Base-by-base conservation (phyloP, 2,888 invertebrate species). In the Dynastes tityus region DNA sequence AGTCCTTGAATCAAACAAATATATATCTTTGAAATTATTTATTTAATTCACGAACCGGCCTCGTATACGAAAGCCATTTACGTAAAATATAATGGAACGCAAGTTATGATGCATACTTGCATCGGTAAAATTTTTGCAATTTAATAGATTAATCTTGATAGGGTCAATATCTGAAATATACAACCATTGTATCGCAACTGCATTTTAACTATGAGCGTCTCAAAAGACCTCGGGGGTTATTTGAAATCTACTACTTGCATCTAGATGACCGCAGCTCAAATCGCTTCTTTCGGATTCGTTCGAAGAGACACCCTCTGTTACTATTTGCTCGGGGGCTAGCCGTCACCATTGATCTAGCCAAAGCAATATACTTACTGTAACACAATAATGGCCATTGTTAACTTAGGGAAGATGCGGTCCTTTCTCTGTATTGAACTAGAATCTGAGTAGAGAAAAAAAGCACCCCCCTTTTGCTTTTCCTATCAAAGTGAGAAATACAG, bases 311-410 rank as follows among this genome's bases (percentile, higher is more conserved):
- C 83, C 81, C 81, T 81, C 82, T 85, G 86, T 85, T 85, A 84
- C 83, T 80, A 80, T 81, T 82, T 80, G 86, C 84, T 84, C 82
- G 81, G 79, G 84, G 84, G 80, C 29, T 64, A 70, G 55, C 49
- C 78, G 81, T 82, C 82, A 83, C 84, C 86, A 87, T 87, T 87
- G 86, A 87, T 87, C 85, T 85, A 83, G 82, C 81, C 83, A 83
- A 85, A 86, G 86, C 86, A 87, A 87, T 87, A 87, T 87, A 87
- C 86, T 86, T 85, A 84, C 82, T 83, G 83, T 83, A 84, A 83
- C 85, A 85, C 86, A 87, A 87, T 86, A 86, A 86, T 85, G 82
- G 85, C 85, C 84, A 87, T 87, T 87, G 87, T 87, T 85, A 85
- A 84, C 84, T 84, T 85, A 83, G 79, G 76, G 84, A 85, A 85